Conservation (phyloP, 30 jellyfish, hydroid and myxozoan genomes). For the Morbakka virulenta region DNA sequence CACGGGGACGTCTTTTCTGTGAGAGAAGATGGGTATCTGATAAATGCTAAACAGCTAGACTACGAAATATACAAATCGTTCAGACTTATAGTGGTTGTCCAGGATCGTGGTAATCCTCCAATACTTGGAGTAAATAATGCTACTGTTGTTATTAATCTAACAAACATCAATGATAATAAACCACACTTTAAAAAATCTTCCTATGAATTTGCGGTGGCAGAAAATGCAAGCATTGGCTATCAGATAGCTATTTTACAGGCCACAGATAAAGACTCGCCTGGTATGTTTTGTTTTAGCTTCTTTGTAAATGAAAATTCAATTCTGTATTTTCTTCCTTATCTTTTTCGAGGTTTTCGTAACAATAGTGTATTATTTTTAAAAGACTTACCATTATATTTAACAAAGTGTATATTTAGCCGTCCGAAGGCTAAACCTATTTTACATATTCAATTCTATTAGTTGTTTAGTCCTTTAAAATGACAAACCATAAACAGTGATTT, state of each 20-base stretch:
- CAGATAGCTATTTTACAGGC: constrained; percentile 29
- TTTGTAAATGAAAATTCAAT: no score
- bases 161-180: constrained; percentile 76
- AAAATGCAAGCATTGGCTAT: constrained; percentile 59
- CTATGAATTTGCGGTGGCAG: constrained; percentile 42
- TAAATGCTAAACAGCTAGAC: constrained; percentile 37
- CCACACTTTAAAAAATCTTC: constrained; percentile 54
- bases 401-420: no score
- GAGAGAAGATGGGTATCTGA: constrained; percentile 61
- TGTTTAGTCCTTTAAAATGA: no score
- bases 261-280: constrained; percentile 60
- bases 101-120: constrained; percentile 81
- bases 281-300: constrained; percentile 16
- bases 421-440: no score
- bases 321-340: not conserved
- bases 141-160: constrained; percentile 44
- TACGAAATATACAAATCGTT: constrained; percentile 54
- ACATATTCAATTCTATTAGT: no score
- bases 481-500: no score
- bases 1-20: constrained; percentile 54
- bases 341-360: not conserved
- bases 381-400: no score
- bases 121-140: constrained; percentile 52
- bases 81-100: constrained; percentile 40
- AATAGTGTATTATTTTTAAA: no score